Conservation (phyloP, 2,888 invertebrate species). For the Chrysina gloriosa region DNA sequence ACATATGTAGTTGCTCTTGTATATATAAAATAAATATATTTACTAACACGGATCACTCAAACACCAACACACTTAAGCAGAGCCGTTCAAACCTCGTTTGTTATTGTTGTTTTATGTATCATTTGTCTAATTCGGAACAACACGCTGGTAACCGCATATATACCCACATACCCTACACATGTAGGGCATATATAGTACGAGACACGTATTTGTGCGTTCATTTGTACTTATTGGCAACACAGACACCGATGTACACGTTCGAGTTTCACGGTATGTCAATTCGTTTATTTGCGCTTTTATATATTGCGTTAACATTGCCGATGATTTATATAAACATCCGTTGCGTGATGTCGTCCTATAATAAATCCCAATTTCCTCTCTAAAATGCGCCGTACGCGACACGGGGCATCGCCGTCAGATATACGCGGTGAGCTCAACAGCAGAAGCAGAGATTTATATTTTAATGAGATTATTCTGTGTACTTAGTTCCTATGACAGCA, state of each 20-base stretch:
- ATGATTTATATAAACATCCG: slow-evolving; percentile 29
- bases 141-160: background rate
- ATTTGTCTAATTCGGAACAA: slow-evolving; percentile 11
- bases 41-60: too few relatives aligned
- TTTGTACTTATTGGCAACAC: background rate
- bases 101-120: background rate
- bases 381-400: background rate
- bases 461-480: background rate
- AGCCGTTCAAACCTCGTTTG: background rate
- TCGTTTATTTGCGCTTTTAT: slow-evolving; percentile 28
- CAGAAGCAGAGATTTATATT: background rate
- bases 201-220: background rate
- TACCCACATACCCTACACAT: background rate
- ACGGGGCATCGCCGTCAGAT: background rate
- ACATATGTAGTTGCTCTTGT: background rate
- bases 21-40: too few relatives aligned
- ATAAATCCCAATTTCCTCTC: slow-evolving; percentile 26
- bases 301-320: slow-evolving; percentile 24
- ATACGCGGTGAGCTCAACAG: background rate
- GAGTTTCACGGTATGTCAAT: slow-evolving; percentile 17
- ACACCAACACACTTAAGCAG: too few relatives aligned
- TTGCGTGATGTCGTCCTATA: slow-evolving; percentile 15
- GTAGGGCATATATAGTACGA: background rate
- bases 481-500: background rate
- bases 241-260: slow-evolving; percentile 2